Evolutionary conservation across 2,888 invertebrate genomes (phyloP), one percentile per base, ranked within the genome.

Genomic region (Dryomyza anilis): DNA sequence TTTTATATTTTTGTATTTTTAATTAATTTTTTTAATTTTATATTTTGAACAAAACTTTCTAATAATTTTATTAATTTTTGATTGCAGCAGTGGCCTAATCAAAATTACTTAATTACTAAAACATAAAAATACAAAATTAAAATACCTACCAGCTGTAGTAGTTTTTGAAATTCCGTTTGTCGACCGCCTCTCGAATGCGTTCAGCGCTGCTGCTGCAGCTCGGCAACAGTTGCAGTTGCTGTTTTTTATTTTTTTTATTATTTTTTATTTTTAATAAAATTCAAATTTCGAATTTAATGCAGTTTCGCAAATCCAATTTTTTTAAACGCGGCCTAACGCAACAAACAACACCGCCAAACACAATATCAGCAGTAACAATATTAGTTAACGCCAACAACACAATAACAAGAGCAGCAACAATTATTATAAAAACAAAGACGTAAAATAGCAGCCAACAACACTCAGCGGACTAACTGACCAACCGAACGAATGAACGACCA

Each of bases 271-370:
- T 36, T 29, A 29, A 45, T 25, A n/a, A n/a, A n/a, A n/a, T 36
- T 8, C 52, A 53, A 30, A 16, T 53, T 53, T 57, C 43, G 23
- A 39, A 43, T 43, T 60, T 21, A 60, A 36, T 60, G n/a, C 30
- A 56, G 19, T 57, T 57, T 43, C 14, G 48, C 25, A 23, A 5
- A 23, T 48, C 8, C 3, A 7, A 23, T 8, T 23, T 4, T 50
- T 50, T 50, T 3, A 8, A 25, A 19, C 23, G 23, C 21, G 14
- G 23, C 25, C 3, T 21, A 19, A n/a, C 10, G 21, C 25, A 23
- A 14, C 8, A 21, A 50, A 23, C 27, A 50, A 50, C 7, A 50
- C 19, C 21, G 33, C 33, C 33, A 33, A 33, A 33, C 7, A 33
- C 33, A 33, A 33, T 7, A 3, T n/a, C 3, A 39, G 8, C n/a